These are phyloP conservation scores for Sussaba pulchella DNA, from an alignment of 2,888 invertebrate species.

Conservation along the genomic window DNA sequence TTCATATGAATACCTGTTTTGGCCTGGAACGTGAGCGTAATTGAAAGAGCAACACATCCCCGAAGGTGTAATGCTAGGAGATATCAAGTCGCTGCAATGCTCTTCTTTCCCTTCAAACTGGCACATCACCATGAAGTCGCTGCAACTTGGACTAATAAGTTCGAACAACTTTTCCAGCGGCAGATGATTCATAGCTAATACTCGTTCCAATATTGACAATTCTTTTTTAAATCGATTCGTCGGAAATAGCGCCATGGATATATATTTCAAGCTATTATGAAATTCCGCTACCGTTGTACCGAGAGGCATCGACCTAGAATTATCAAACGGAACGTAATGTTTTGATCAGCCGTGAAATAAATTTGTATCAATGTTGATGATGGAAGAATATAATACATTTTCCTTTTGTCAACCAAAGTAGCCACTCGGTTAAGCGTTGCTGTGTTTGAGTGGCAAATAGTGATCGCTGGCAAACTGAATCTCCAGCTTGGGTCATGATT, in stretches of 20 bases:
- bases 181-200: slow-evolving; percentile 69
- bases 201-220: slow-evolving; percentile 66
- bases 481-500: slow-evolving; percentile 73
- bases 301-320: slow-evolving; percentile 68
- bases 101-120: slow-evolving; percentile 69
- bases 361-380: neutral
- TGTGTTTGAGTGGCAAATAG: slow-evolving; percentile 72
- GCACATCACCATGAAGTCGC: slow-evolving; percentile 73
- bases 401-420: slow-evolving; percentile 65
- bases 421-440: slow-evolving; percentile 63
- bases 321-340: neutral
- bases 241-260: slow-evolving; percentile 70
- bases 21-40: slow-evolving; percentile 54
- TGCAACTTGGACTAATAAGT: slow-evolving; percentile 71
- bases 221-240: slow-evolving; percentile 67
- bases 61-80: slow-evolving; percentile 68
- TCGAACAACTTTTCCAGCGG: slow-evolving; percentile 70
- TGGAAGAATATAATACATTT: slow-evolving; percentile 55
- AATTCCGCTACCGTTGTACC: slow-evolving; percentile 67
- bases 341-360: neutral
- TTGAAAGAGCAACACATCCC: slow-evolving; percentile 76
- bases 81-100: slow-evolving; percentile 69
- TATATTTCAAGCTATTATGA: slow-evolving; percentile 64
- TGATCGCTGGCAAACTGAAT: slow-evolving; percentile 73
- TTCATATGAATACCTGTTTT: slow-evolving; percentile 49